Conservation (phyloP, 2,888 invertebrate species). For the Lepidonotus clava region DNA sequence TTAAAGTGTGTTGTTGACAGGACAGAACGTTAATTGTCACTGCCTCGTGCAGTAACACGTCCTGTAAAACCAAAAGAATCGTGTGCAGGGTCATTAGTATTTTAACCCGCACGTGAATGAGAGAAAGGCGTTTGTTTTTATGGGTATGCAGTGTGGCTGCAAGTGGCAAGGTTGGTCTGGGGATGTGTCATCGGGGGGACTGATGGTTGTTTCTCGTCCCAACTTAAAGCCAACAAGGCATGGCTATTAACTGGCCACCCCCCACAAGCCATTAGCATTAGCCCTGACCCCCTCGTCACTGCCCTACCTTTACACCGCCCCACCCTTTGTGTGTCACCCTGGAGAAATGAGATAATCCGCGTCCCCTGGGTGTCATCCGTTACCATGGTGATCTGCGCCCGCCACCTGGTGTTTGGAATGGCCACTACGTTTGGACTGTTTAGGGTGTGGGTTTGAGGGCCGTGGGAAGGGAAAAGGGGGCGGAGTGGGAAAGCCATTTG, state of each 20-base stretch:
- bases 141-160: too few relatives aligned
- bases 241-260: conserved; percentile 5
- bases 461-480: background rate
- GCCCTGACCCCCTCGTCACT: background rate
- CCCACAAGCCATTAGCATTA: background rate
- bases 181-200: background rate
- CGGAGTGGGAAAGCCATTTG: too few relatives aligned
- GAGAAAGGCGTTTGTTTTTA: too few relatives aligned
- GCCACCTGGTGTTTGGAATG: background rate
- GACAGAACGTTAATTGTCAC: background rate
- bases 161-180: too few relatives aligned
- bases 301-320: background rate
- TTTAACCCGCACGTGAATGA: too few relatives aligned
- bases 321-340: background rate
- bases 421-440: background rate
- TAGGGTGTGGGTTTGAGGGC: background rate
- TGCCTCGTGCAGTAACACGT: too few relatives aligned
- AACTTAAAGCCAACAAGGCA: background rate
- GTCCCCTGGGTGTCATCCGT: background rate
- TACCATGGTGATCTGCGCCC: background rate
- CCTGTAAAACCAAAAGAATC: too few relatives aligned
- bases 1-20: too few relatives aligned
- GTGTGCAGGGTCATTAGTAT: too few relatives aligned
- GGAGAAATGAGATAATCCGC: background rate
- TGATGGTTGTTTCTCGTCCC: background rate